These are phyloP conservation scores for Salarias fasciatus DNA, from an alignment of 2,797 vertebrate species.

Conservation along the genomic window DNA sequence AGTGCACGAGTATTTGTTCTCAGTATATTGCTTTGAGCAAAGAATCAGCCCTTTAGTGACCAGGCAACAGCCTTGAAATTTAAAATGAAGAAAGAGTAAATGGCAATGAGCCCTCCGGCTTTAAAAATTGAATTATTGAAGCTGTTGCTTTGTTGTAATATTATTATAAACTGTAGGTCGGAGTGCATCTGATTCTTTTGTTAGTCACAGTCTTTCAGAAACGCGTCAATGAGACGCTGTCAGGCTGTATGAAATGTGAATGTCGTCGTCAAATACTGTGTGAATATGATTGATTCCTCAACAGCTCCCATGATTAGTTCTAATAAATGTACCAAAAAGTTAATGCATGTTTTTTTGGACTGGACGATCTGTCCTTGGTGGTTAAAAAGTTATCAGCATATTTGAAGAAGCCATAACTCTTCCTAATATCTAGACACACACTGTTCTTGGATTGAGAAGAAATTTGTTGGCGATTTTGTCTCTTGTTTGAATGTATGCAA, in stretches of 20 bases:
- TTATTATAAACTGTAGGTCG: neutral
- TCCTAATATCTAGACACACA: too few relatives aligned
- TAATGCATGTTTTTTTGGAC: too few relatives aligned
- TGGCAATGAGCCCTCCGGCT: constrained; percentile 1
- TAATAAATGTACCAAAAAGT: too few relatives aligned
- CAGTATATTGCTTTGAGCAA: too few relatives aligned
- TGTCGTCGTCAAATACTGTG: neutral
- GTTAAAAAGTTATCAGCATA: too few relatives aligned
- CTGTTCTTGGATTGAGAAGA: too few relatives aligned
- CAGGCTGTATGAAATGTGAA: neutral
- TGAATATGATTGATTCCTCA: too few relatives aligned
- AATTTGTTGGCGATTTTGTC: too few relatives aligned
- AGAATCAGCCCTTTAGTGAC: constrained; percentile 1
- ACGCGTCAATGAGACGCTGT: constrained; percentile 3
- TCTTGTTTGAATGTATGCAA: too few relatives aligned
- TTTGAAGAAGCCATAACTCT: too few relatives aligned
- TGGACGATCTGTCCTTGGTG: too few relatives aligned
- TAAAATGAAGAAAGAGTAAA: neutral
- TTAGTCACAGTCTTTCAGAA: constrained; percentile 4
- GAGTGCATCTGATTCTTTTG: constrained; percentile 3
- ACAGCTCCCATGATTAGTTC: too few relatives aligned
- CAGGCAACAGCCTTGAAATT: constrained; percentile 2
- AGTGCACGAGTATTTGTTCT: constrained; percentile 23
- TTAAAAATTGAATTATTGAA: neutral
- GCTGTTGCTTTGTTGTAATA: neutral